phyloP scores from a whole-genome alignment of 2,113 vertebrate genomes.

The Percina caprodes region DNA sequence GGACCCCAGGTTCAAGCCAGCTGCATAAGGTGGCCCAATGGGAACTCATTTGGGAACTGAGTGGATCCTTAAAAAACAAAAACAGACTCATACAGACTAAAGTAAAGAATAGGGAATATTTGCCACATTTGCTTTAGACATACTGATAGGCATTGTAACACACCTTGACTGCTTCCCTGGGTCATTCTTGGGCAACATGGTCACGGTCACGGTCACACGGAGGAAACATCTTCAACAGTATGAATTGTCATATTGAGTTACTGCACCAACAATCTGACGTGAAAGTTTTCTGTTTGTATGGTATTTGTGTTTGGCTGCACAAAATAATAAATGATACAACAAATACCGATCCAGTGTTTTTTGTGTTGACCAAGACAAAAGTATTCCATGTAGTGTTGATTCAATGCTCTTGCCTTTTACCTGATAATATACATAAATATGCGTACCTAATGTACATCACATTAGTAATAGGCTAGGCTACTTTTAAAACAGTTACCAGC shows the following conservation, averaged over 20 bases:
- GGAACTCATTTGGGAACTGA: neutral
- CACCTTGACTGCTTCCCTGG: neutral
- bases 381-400: neutral
- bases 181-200: neutral
- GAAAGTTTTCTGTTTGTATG: neutral
- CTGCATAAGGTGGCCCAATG: slow-evolving; percentile 17
- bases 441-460: neutral
- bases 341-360: neutral
- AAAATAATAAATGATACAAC: slow-evolving; percentile 30
- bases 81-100: neutral
- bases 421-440: neutral
- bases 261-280: neutral
- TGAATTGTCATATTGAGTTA: neutral
- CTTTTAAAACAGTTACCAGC: neutral
- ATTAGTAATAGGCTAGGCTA: too few relatives aligned
- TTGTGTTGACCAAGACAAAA: neutral
- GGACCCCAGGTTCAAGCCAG: slow-evolving; percentile 73
- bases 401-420: neutral
- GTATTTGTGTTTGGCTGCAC: neutral
- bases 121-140: neutral
- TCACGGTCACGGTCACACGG: too few relatives aligned
- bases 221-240: neutral
- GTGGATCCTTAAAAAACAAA: neutral
- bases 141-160: neutral
- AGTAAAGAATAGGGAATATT: neutral